Conservation (phyloP, 2,888 invertebrate species). For the Clivina fossor region DNA sequence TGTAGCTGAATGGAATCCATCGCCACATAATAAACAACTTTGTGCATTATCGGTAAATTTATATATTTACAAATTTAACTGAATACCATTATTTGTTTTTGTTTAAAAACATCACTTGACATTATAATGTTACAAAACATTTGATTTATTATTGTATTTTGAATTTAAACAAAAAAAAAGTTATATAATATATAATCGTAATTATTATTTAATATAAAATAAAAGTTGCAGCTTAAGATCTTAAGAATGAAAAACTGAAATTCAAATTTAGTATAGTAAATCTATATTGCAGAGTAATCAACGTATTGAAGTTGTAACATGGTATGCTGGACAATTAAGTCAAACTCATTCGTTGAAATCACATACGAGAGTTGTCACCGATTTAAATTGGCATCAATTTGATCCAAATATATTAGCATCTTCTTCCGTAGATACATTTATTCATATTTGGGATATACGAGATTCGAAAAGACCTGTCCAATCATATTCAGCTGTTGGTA, state of each 20-base stretch:
- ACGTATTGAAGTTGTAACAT: conserved; percentile 81
- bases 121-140: background rate
- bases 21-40: conserved; percentile 71
- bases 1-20: conserved; percentile 91
- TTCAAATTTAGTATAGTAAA: too few species aligned
- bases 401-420: conserved; percentile 79
- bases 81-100: background rate
- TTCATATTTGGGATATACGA: conserved; percentile 90
- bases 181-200: too few species aligned
- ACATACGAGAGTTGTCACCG: conserved; percentile 84
- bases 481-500: conserved; percentile 86
- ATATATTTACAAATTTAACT: conserved; percentile 3
- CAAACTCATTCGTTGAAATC: conserved; percentile 73
- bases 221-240: too few species aligned
- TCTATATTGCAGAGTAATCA: conserved; percentile 81
- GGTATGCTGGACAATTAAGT: conserved; percentile 72
- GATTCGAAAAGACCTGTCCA: conserved; percentile 81
- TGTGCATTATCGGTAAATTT: conserved; percentile 83
- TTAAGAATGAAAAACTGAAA: too few species aligned
- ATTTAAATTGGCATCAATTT: conserved; percentile 87
- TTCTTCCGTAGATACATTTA: conserved; percentile 91
- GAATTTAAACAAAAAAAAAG: too few species aligned
- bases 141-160: background rate
- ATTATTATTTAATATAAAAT: too few species aligned
- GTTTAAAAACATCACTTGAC: background rate